A percentile compares a stretch with the other conserved stretches of the same genome.
phyloP scores from a whole-genome alignment of 2,113 vertebrate species.

The Stigmatopora nigra region DNA sequence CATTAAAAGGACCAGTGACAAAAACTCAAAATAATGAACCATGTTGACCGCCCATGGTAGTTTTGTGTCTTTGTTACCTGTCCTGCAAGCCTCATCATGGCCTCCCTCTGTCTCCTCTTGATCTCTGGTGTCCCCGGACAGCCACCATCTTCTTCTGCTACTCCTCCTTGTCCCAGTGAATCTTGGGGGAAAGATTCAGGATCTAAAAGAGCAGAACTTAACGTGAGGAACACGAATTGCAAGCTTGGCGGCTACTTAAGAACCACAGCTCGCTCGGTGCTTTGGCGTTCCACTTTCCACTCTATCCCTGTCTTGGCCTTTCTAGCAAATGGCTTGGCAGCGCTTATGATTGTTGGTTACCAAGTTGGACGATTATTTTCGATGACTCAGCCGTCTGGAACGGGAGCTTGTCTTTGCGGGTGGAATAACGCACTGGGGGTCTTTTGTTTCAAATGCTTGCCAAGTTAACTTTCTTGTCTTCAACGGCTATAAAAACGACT shows the following conservation, averaged over 20 bases:
- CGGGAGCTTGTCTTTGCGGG: slow-evolving; percentile 7
- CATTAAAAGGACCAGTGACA: no score
- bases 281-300: not conserved
- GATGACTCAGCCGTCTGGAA: slow-evolving; percentile 29
- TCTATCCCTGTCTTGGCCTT: not conserved
- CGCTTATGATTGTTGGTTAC: not conserved
- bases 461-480: not conserved
- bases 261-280: not conserved
- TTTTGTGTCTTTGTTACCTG: slow-evolving; percentile 71
- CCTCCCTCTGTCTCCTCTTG: slow-evolving; percentile 87
- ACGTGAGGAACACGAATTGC: not conserved
- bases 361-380: slow-evolving; percentile 7
- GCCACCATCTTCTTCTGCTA: slow-evolving; percentile 56
- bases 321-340: not conserved
- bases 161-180: slow-evolving; percentile 63
- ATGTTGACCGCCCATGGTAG: not conserved
- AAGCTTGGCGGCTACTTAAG: not conserved
- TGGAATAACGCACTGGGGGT: slow-evolving; percentile 20
- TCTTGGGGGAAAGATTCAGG: slow-evolving; percentile 75
- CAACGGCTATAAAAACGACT: not conserved
- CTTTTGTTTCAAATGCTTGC: slow-evolving; percentile 11
- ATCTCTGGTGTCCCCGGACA: slow-evolving; percentile 93
- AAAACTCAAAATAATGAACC: no score
- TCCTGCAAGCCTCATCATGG: slow-evolving; percentile 80
- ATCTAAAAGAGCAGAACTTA: slow-evolving; percentile 60